Evolutionary conservation across 1,140 invertebrate genomes (phyloP).

Genomic region (Drosophila repleta): DNA sequence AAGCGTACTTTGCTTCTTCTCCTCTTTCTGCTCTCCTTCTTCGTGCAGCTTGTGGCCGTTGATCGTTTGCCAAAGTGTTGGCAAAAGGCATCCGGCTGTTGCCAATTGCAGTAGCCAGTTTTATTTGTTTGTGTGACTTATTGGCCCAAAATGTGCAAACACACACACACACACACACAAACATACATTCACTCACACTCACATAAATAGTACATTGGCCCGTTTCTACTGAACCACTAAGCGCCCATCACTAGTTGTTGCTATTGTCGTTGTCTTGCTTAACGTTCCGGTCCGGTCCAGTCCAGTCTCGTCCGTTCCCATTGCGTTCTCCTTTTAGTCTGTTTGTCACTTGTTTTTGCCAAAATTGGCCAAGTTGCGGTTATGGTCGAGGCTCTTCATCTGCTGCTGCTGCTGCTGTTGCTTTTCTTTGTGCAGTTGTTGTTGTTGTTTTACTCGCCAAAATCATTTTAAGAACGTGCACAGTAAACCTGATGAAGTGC

Average conservation of each 20-base stretch:
- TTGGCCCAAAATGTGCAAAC: constrained; percentile 70
- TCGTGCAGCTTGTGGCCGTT: constrained; percentile 19
- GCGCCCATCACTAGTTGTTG: constrained; percentile 36
- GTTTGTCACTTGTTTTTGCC: constrained; percentile 78
- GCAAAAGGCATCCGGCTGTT: constrained; percentile 69
- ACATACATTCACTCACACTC: constrained; percentile 7
- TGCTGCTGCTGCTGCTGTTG: constrained; percentile 2
- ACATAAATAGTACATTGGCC: constrained; percentile 65
- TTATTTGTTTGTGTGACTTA: constrained; percentile 71
- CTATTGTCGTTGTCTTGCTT: constrained; percentile 61
- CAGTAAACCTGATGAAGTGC: constrained; percentile 66
- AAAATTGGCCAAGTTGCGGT: constrained; percentile 70
- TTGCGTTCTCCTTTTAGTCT: constrained; percentile 47
- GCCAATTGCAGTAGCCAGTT: constrained; percentile 65
- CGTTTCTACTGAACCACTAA: constrained; percentile 43
- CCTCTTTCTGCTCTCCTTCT: constrained; percentile 3
- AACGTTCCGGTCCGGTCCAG: constrained; percentile 50
- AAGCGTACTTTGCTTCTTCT: constrained; percentile 10
- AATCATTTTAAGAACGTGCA: constrained; percentile 73
- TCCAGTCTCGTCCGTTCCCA: constrained; percentile 43
- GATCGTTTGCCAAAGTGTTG: constrained; percentile 58
- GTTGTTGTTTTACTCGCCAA: constrained; percentile 39
- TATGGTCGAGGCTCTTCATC: constrained; percentile 37
- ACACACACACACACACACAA: constrained; percentile 35
- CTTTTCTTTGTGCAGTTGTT: constrained; percentile 7